Evolutionary conservation across 2,797 vertebrate species (phyloP).

Genomic region (Platyrinchus mystaceus): DNA sequence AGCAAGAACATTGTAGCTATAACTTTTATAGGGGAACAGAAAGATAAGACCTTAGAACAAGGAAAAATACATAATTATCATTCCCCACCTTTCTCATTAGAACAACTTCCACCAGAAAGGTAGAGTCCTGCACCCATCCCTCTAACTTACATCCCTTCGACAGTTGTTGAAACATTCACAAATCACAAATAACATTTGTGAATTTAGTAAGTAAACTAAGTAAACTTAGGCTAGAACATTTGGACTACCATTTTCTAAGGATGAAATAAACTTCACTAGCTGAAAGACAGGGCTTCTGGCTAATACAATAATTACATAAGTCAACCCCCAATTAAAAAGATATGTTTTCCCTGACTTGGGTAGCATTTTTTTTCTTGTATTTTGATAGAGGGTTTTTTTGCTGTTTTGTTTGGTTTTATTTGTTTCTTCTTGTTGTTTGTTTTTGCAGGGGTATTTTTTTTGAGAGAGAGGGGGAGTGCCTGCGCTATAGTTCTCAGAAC

Average conservation of each 20-base stretch:
- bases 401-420: background rate
- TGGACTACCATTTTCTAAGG: background rate
- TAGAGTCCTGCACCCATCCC: background rate
- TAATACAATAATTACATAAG: background rate
- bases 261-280: background rate
- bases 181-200: background rate
- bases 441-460: background rate
- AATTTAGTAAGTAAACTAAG: background rate
- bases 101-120: background rate
- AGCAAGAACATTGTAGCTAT: background rate
- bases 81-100: background rate
- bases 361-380: background rate
- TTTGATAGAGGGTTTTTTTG: too few relatives aligned
- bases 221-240: background rate
- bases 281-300: background rate
- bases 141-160: background rate
- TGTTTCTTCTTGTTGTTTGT: background rate
- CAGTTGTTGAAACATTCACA: background rate
- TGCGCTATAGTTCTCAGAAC: background rate
- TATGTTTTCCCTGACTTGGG: fast-evolving
- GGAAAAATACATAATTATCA: background rate
- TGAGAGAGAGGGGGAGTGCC: background rate
- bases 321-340: background rate
- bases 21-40: background rate
- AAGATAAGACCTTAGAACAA: background rate